Evolutionary conservation across 2,113 vertebrate species (phyloP), one percentile per base, ranked within the genome.

Genomic region (Zosterops pallidus): DNA sequence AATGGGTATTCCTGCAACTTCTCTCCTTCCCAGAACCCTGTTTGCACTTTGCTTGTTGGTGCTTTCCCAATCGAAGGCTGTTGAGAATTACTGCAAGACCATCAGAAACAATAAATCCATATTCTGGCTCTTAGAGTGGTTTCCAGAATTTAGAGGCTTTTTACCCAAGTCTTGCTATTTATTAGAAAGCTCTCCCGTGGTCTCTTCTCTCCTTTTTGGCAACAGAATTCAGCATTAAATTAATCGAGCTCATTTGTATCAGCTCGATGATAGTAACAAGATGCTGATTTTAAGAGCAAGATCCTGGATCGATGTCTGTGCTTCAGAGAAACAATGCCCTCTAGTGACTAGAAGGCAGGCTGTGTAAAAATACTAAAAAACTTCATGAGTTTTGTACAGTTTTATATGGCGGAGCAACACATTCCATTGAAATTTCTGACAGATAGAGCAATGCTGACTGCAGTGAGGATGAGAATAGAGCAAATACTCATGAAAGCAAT

Each of bases 271-370:
- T 26, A 74, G 63, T 37, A 70, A 41, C 9, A 52, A 67, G 33
- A 84, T 9, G 18, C 49, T 37, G 44, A 60, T 78, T 77, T 84
- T 59, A 56, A 76, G 49, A 63, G 26, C 24, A 12, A 68, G 50
- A 53, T 19, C 12, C 62, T 52, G 31, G 22, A 22, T 56, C 3
- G 0, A 3, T 19, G 64, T 25, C 12, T 3, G 1, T 50, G 28
- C n/a, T 50, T 65, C 46, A 63, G 75, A 35, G 47, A 82, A 39
- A 78, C 41, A 64, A 62, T 92, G 95, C 92, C 95, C 96, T 95
- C 96, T 97, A 94, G 94, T 69, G 94, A 60, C 77, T 15, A 12
- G 41, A 84, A 71, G 10, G 64, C 59, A 84, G 39, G 3, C 22
- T 39, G 4, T 4, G 39, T 44, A 68, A 37, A 75, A 79, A 44